Percentiles rank a stretch among this genome's conserved stretches.
These are phyloP conservation scores for Pseudolycoriella hygida DNA, from an alignment of 2,888 invertebrate species.

Conservation along the genomic window DNA sequence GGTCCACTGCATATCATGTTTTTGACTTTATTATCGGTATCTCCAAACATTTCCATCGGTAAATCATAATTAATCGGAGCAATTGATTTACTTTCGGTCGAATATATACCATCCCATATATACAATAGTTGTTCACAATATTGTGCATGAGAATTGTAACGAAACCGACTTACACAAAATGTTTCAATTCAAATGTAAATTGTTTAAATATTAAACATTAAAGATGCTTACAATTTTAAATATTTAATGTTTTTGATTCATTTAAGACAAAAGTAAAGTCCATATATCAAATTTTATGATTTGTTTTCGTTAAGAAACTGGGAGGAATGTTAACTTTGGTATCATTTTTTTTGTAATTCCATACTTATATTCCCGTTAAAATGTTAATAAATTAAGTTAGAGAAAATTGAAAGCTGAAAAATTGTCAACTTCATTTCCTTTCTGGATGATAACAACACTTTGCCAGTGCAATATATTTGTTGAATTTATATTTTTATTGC, in stretches of 20 bases:
- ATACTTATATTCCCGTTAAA: background rate
- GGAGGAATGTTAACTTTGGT: slow-evolving; percentile 1
- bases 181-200: no score
- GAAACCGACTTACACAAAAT: no score
- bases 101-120: no score
- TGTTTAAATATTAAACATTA: background rate
- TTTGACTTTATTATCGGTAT: no score
- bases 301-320: background rate
- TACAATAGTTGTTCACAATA: no score
- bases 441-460: background rate
- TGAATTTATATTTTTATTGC: background rate
- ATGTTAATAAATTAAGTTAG: background rate
- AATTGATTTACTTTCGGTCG: no score
- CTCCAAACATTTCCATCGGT: no score
- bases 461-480: background rate
- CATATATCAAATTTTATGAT: background rate
- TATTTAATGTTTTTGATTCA: background rate
- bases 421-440: background rate
- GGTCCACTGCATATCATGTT: no score
- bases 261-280: background rate
- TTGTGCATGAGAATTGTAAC: no score
- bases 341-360: background rate
- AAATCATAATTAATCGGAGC: no score
- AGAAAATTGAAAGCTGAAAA: background rate
- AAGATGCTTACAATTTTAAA: background rate